A percentile compares a stretch with the other conserved stretches of the same genome.
phyloP scores from a whole-genome alignment of 2,797 vertebrate genomes.

The Gymnoscopelus braueri region DNA sequence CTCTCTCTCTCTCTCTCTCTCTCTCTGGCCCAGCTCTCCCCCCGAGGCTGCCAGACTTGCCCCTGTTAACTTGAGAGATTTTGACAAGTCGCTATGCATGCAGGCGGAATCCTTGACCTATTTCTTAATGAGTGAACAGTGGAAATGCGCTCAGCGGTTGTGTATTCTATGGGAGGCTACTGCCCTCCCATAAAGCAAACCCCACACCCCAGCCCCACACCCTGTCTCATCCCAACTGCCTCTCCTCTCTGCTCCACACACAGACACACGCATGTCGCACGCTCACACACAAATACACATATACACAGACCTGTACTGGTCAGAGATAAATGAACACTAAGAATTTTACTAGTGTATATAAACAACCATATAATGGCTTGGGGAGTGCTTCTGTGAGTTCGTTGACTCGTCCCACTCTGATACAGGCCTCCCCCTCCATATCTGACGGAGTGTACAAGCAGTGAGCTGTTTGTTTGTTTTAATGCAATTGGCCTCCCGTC shows the following conservation, averaged over 20 bases:
- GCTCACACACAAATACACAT: constrained; percentile 25
- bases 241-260: background rate
- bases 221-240: background rate
- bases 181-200: constrained; percentile 1
- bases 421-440: constrained; percentile 51
- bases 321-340: constrained; percentile 6
- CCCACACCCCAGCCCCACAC: constrained; percentile 1
- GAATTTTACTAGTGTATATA: constrained; percentile 21
- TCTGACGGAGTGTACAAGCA: constrained; percentile 59
- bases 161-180: constrained; percentile 47
- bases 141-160: constrained; percentile 71
- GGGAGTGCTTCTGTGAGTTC: constrained; percentile 62
- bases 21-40: constrained; percentile 35
- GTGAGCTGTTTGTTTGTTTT: constrained; percentile 74
- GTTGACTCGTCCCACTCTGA: constrained; percentile 53
- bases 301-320: constrained; percentile 6
- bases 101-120: constrained; percentile 86
- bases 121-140: constrained; percentile 85
- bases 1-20: background rate
- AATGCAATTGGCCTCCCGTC: constrained; percentile 66
- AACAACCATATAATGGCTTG: constrained; percentile 52
- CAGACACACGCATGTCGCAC: constrained; percentile 15
- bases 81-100: constrained; percentile 83
- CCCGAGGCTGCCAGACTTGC: constrained; percentile 66
- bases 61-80: constrained; percentile 82